A percentile compares a stretch with the other conserved stretches of the same genome.
Conservation (phyloP, 2,888 invertebrate species). For the Trachelus iudaicus region DNA sequence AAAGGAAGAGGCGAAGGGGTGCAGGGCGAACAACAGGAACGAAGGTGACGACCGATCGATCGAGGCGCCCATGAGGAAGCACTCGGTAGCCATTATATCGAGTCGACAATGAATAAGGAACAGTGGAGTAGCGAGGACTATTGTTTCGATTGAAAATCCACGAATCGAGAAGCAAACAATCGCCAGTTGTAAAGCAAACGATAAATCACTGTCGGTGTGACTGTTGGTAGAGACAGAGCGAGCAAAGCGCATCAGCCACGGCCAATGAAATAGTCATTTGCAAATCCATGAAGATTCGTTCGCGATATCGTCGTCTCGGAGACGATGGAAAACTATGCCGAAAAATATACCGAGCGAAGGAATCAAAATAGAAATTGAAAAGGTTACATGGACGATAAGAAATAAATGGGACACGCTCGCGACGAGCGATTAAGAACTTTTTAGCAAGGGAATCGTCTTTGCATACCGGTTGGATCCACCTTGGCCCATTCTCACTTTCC, state of each 20-base stretch:
- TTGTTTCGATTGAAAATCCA: conserved; percentile 6
- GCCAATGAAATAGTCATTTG: neutral
- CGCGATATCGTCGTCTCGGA: neutral
- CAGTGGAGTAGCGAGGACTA: neutral
- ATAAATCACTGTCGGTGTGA: conserved; percentile 6
- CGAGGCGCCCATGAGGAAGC: neutral
- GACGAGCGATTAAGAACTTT: neutral
- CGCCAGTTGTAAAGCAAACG: conserved; percentile 1
- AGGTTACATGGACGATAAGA: neutral
- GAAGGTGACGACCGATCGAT: neutral
- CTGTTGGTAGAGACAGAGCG: neutral
- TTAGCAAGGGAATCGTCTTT: neutral
- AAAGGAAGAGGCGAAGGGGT: neutral
- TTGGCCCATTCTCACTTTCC: conserved; percentile 8
- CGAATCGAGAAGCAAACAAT: conserved; percentile 4
- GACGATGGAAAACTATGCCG: neutral
- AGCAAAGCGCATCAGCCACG: neutral
- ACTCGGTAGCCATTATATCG: neutral
- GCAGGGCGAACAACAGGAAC: neutral
- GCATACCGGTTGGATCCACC: neutral
- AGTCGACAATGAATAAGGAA: neutral
- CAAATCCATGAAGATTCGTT: neutral
- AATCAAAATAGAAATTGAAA: neutral
- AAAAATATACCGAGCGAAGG: neutral
- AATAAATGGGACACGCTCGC: neutral